Evolutionary conservation across 2,113 vertebrate genomes (phyloP).

Genomic region (Columbina picui): DNA sequence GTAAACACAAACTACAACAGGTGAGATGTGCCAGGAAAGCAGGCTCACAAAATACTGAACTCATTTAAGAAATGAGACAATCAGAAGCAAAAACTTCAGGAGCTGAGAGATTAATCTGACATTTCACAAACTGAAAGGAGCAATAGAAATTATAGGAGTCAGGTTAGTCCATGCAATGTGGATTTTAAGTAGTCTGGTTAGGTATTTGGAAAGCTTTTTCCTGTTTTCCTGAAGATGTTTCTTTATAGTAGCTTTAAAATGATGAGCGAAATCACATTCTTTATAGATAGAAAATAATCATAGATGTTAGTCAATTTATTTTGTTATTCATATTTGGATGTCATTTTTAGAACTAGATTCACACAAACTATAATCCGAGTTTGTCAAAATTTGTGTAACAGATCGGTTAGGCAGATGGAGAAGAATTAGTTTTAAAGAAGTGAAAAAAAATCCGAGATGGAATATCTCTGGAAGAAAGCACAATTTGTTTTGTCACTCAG

Average conservation of each 20-base stretch:
- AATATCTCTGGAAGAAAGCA: neutral
- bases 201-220: neutral
- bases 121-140: neutral
- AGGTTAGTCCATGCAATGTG: neutral
- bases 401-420: neutral
- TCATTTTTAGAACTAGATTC: neutral
- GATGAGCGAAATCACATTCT: neutral
- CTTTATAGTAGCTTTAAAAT: neutral
- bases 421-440: neutral
- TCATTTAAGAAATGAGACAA: neutral
- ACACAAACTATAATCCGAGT: neutral
- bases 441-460: neutral
- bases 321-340: neutral
- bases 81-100: neutral
- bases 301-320: neutral
- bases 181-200: neutral
- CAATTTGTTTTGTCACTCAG: neutral
- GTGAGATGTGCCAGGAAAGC: neutral
- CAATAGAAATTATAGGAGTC: neutral
- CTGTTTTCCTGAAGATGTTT: neutral
- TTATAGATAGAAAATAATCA: neutral
- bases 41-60: neutral
- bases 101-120: neutral
- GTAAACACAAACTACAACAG: neutral
- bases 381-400: neutral